phyloP scores from a whole-genome alignment of 2,797 vertebrate species.

The Lutjanus argentimaculatus region DNA sequence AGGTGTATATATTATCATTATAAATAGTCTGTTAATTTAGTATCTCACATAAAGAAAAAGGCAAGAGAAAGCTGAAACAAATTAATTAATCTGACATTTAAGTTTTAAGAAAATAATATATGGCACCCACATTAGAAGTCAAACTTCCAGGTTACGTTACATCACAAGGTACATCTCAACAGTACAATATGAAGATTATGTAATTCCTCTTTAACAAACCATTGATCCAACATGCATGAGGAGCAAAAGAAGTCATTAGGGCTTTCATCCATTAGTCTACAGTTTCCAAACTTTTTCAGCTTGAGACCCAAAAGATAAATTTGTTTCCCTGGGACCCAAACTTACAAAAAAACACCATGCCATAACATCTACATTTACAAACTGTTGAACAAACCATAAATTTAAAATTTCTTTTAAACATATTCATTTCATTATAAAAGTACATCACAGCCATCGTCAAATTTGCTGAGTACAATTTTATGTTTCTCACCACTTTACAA shows the following conservation, averaged over 20 bases:
- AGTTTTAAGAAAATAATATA: background rate
- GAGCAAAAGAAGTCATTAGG: background rate
- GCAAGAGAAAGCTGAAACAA: background rate
- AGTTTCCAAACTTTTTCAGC: too few species aligned
- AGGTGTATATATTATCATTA: slow-evolving; percentile 15
- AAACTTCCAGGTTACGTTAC: background rate
- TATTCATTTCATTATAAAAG: too few species aligned
- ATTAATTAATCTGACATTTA: background rate
- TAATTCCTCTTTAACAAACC: background rate
- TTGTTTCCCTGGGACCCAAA: too few species aligned
- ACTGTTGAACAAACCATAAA: too few species aligned
- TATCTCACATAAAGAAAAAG: background rate
- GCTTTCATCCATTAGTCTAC: background rate
- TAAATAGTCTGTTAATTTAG: background rate
- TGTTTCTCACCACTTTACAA: too few species aligned
- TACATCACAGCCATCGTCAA: too few species aligned
- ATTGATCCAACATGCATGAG: background rate
- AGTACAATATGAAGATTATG: background rate
- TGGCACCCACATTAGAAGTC: background rate
- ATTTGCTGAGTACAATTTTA: too few species aligned
- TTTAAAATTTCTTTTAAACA: too few species aligned
- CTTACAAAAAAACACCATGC: too few species aligned
- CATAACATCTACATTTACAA: too few species aligned
- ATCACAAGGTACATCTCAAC: too few species aligned
- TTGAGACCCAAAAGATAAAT: too few species aligned